phyloP scores from a whole-genome alignment of 2,113 vertebrate genomes.

The Syngnathus scovelli region DNA sequence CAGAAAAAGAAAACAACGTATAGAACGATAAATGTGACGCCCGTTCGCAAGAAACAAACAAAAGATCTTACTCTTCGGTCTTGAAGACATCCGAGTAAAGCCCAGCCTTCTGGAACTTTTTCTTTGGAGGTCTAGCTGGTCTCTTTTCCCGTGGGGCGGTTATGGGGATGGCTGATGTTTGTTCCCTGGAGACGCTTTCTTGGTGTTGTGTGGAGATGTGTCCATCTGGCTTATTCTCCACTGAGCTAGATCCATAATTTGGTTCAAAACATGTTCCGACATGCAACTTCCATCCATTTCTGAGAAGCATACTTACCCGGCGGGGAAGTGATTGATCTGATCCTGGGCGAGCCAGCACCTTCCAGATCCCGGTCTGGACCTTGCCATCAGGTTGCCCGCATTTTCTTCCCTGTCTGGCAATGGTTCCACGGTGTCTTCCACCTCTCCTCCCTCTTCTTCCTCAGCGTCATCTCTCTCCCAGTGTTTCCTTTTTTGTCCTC shows the following conservation, averaged over 20 bases:
- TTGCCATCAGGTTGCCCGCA: constrained; percentile 60
- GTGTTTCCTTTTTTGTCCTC: constrained; percentile 63
- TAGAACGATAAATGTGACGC: background rate
- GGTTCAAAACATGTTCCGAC: constrained; percentile 19
- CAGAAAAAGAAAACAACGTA: background rate
- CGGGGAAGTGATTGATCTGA: constrained; percentile 60
- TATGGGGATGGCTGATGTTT: constrained; percentile 55
- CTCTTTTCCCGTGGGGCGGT: constrained; percentile 69
- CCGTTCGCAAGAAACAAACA: constrained; percentile 2
- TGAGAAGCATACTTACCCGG: constrained; percentile 46
- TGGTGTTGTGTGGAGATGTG: constrained; percentile 54
- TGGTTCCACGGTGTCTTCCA: constrained; percentile 36
- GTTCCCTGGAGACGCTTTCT: constrained; percentile 51
- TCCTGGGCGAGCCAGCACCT: constrained; percentile 66
- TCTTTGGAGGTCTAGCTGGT: constrained; percentile 72
- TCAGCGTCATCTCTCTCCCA: constrained; percentile 56
- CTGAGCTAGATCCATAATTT: constrained; percentile 55
- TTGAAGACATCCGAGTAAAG: constrained; percentile 78
- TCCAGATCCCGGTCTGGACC: constrained; percentile 57
- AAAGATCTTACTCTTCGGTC: constrained; percentile 65
- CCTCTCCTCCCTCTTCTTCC: constrained; percentile 58
- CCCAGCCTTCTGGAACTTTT: constrained; percentile 77
- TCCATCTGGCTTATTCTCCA: constrained; percentile 70
- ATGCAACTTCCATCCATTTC: background rate
- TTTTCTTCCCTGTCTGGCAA: constrained; percentile 71